A percentile compares a stretch with the other conserved stretches of the same genome.
These are phyloP conservation scores for Epistrophe grossulariae DNA, from an alignment of 2,888 invertebrate genomes.

Conservation along the genomic window DNA sequence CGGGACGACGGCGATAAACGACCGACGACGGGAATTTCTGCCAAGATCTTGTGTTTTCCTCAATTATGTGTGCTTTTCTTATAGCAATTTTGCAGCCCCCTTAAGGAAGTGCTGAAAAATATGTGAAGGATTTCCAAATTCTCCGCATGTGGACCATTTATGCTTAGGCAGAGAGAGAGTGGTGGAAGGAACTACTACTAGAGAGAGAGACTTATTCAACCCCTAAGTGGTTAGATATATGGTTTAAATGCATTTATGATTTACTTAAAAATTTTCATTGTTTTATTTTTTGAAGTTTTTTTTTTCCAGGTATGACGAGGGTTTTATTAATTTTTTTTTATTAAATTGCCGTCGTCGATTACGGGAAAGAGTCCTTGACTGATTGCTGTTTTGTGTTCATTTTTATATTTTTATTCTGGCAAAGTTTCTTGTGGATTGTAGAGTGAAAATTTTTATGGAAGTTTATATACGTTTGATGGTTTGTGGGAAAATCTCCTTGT, in stretches of 20 bases:
- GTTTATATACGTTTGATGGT: background rate
- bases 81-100: slow-evolving; percentile 10
- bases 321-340: slow-evolving; percentile 34
- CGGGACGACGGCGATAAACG: background rate
- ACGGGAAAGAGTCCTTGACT: slow-evolving; percentile 68
- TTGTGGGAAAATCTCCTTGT: slow-evolving; percentile 67
- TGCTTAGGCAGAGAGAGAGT: background rate
- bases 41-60: slow-evolving; percentile 55
- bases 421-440: slow-evolving; percentile 12
- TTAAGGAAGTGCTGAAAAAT: slow-evolving; percentile 62
- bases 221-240: slow-evolving; percentile 58
- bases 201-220: slow-evolving; percentile 39
- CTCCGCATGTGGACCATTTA: background rate
- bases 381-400: slow-evolving; percentile 73
- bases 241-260: slow-evolving; percentile 64
- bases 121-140: slow-evolving; percentile 49
- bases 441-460: slow-evolving; percentile 28
- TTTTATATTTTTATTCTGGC: slow-evolving; percentile 38
- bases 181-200: too few relatives aligned
- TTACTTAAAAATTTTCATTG: slow-evolving; percentile 62
- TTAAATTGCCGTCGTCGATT: slow-evolving; percentile 75
- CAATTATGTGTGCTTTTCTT: slow-evolving; percentile 49
- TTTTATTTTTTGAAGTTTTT: slow-evolving; percentile 36
- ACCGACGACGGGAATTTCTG: slow-evolving; percentile 16
- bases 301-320: slow-evolving; percentile 28